Base-by-base conservation (phyloP, 2,797 vertebrate species). In the Percopsis omiscomaycus region DNA sequence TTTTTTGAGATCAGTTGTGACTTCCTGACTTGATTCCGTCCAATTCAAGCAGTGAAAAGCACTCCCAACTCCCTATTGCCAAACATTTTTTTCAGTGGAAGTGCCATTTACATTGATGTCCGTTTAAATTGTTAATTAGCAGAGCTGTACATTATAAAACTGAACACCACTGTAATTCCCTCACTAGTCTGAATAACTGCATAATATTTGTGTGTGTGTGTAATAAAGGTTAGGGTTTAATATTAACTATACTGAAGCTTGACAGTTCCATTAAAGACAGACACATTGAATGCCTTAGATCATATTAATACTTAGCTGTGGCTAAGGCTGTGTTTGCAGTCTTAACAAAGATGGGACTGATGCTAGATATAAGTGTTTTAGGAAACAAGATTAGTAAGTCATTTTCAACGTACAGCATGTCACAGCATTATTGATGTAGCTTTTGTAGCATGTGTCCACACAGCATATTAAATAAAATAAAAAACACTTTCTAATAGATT, bases 341-440 rank as follows among this genome's bases (percentile, higher is more conserved):
- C 55, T 32, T 61, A 64, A 80, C 77, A 80, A 87, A 85, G 73
- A 78, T 46, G 15, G 63, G 46, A 61, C 75, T 83, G 71, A 81
- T 82, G 37, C 37, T 2, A 42, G 37, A 42, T 42, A 42, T 42
- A 42, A 42, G 58, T 74, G 69, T 86, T 87, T 82, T 53, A 69
- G 69, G 74, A 75, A 79, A 80, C 74, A 78, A 75, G 72, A 82
- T 89, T 84, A 72, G 47, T 64, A 67, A 11, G 50, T 66, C 62
- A 69, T 71, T 79, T 68, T 74, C 61, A 1, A 37, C 55, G 48
- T 59, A 70, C 78, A 81, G 74, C 50, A 48, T 28, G 29, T 60
- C 50, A 50, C 8, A 1, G 55, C 45, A 28, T 6, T 52, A 49
- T 73, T 67, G 64, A 64, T 61, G 59, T 61, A 66, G 71, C 66